Evolutionary conservation across 1,140 invertebrate species (phyloP).

Genomic region (Trachymyrmex cornetzi): DNA sequence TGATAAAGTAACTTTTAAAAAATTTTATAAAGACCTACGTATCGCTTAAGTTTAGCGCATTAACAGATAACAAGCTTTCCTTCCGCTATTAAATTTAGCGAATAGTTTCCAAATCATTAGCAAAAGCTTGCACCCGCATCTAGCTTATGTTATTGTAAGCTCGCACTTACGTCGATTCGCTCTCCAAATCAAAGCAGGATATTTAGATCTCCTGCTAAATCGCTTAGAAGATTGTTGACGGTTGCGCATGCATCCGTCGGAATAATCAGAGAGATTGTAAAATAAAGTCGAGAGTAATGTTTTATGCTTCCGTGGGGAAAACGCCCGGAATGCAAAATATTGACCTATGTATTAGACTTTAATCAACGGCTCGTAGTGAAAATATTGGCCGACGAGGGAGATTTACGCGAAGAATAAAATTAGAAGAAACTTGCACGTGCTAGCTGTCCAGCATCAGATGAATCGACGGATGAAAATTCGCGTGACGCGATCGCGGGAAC

Average conservation of each 20-base stretch:
- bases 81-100: background rate
- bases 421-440: conserved; percentile 20
- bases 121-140: background rate
- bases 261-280: conserved; percentile 11
- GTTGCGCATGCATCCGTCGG: background rate
- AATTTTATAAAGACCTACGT: background rate
- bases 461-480: background rate
- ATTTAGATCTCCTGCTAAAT: background rate
- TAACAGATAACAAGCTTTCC: background rate
- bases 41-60: background rate
- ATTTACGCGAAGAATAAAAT: conserved; percentile 14
- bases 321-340: conserved; percentile 30
- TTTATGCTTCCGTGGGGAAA: background rate
- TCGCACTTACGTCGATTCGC: background rate
- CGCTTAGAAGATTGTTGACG: background rate
- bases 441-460: background rate
- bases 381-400: conserved; percentile 23
- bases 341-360: conserved; percentile 36
- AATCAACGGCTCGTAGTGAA: conserved; percentile 26
- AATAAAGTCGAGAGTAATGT: conserved; percentile 7
- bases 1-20: background rate
- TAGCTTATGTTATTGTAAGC: background rate
- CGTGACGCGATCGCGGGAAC: background rate
- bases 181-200: background rate
- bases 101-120: conserved; percentile 27